phyloP scores from a whole-genome alignment of 2,113 vertebrate genomes.

The Xyrauchen texanus region DNA sequence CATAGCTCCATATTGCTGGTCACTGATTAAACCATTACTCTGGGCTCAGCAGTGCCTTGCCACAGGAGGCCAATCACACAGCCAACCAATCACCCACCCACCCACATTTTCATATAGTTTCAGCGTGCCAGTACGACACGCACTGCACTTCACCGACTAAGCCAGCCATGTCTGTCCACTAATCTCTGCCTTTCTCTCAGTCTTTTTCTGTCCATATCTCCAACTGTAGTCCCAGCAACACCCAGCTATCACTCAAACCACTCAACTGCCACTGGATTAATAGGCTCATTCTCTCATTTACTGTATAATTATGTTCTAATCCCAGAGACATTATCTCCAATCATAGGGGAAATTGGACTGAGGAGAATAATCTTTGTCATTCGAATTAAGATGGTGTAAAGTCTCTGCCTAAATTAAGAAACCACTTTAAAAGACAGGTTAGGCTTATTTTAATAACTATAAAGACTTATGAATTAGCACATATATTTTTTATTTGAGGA shows the following conservation, averaged over 20 bases:
- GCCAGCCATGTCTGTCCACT: not conserved
- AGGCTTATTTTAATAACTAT: not conserved
- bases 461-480: no score
- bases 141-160: constrained; percentile 15
- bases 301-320: not conserved
- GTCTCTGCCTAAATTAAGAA: constrained; percentile 24
- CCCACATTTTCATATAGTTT: constrained; percentile 37
- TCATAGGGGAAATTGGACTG: constrained; percentile 21
- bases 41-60: constrained; percentile 44
- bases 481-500: no score
- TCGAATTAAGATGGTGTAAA: constrained; percentile 19
- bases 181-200: constrained; percentile 37
- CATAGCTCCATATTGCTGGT: constrained; percentile 69
- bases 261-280: constrained; percentile 45
- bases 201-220: constrained; percentile 45
- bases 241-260: constrained; percentile 10
- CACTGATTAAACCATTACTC: constrained; percentile 68
- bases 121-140: constrained; percentile 27
- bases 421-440: constrained; percentile 24
- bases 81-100: constrained; percentile 42
- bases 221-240: constrained; percentile 6
- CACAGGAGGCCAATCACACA: constrained; percentile 49
- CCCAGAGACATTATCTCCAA: constrained; percentile 35
- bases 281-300: constrained; percentile 25
- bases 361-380: constrained; percentile 35